These are phyloP conservation scores for Podargus strigoides DNA, from an alignment of 2,797 vertebrate genomes.

Conservation along the genomic window DNA sequence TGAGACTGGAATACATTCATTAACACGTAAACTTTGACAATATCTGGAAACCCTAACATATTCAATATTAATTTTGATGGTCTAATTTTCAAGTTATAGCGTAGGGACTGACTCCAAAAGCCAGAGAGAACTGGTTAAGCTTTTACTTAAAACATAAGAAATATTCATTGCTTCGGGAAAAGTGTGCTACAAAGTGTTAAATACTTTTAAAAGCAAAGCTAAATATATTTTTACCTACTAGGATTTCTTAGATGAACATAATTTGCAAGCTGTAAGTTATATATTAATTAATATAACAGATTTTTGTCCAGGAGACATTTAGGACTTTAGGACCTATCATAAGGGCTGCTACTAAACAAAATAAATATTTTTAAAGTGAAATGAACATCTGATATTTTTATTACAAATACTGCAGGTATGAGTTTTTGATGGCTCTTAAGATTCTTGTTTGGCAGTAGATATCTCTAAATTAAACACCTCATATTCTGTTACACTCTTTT, in stretches of 20 bases:
- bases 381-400: neutral
- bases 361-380: neutral
- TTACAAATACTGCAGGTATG: neutral
- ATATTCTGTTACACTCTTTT: neutral
- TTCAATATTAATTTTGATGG: neutral
- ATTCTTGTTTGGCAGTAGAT: neutral
- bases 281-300: neutral
- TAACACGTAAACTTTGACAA: neutral
- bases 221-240: neutral
- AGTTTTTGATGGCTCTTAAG: neutral
- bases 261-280: neutral
- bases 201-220: neutral
- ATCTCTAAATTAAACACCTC: neutral
- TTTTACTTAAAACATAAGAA: neutral
- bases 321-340: neutral
- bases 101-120: neutral
- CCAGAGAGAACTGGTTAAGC: neutral
- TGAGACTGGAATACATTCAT: neutral
- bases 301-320: neutral
- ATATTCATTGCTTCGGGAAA: neutral
- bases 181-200: neutral
- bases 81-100: neutral
- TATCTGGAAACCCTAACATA: neutral
- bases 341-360: neutral
- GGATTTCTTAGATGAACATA: neutral